A percentile compares a stretch with the other conserved stretches of the same genome.
Conservation (phyloP, 1,140 invertebrate genomes). For the Sesamia nonagrioides region DNA sequence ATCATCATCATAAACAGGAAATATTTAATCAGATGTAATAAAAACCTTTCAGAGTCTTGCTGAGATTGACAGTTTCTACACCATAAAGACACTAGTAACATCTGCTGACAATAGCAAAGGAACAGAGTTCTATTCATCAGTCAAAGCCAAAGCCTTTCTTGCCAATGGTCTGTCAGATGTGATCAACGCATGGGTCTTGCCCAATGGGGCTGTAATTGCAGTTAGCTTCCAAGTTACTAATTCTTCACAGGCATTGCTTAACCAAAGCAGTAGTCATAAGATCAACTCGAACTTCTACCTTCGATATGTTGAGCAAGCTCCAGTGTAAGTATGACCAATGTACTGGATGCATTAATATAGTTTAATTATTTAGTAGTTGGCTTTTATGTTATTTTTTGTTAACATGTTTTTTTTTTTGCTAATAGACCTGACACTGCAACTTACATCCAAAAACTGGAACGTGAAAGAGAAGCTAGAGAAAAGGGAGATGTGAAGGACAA, state of each 20-base stretch:
- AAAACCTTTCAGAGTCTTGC: constrained; percentile 89
- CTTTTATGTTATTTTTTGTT: neutral
- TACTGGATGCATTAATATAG: neutral
- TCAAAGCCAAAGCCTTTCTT: constrained; percentile 91
- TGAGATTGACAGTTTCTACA: constrained; percentile 92
- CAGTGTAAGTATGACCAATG: constrained; percentile 88
- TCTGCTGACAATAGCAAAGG: constrained; percentile 89
- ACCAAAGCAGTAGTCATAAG: constrained; percentile 80
- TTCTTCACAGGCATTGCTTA: constrained; percentile 80
- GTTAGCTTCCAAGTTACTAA: constrained; percentile 88
- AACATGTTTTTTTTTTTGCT: constrained; percentile 61
- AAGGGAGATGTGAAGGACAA: constrained; percentile 97
- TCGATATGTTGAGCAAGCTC: constrained; percentile 91
- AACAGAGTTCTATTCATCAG: constrained; percentile 92
- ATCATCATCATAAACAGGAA: neutral
- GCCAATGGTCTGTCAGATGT: constrained; percentile 89
- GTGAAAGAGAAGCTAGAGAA: constrained; percentile 96
- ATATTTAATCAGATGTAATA: neutral
- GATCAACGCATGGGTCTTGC: constrained; percentile 92
- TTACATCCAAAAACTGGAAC: constrained; percentile 96
- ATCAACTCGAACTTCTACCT: constrained; percentile 93
- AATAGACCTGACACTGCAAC: constrained; percentile 96
- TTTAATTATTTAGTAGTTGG: neutral
- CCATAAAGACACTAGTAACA: constrained; percentile 90
- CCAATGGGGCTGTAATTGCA: constrained; percentile 91